Conservation (phyloP, 1,140 invertebrate genomes). For the Lucilia cuprina region DNA sequence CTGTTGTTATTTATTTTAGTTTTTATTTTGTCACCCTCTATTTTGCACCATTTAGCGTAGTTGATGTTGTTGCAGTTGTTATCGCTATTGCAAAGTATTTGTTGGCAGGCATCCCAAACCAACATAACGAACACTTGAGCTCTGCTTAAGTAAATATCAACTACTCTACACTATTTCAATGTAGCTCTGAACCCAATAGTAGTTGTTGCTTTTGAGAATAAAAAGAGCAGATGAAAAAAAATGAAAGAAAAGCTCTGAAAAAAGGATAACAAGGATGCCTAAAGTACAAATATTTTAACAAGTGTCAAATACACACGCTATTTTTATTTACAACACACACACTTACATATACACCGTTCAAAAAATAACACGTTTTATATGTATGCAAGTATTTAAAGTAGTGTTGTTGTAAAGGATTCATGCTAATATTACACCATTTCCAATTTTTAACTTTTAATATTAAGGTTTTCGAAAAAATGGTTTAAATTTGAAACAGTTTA, state of each 20-base stretch:
- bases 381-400: background rate
- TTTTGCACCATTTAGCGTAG: background rate
- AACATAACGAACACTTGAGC: background rate
- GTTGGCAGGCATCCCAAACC: background rate
- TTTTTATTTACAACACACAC: background rate
- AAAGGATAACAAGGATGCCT: slow-evolving; percentile 40
- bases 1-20: background rate
- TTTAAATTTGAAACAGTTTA: too few relatives aligned
- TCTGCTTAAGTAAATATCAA: background rate
- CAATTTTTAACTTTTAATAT: background rate
- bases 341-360: background rate
- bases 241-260: slow-evolving; percentile 23
- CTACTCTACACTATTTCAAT: background rate
- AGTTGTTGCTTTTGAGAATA: background rate
- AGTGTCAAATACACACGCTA: slow-evolving; percentile 46
- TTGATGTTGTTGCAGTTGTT: too few relatives aligned
- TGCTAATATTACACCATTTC: background rate
- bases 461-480: too few relatives aligned
- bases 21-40: background rate
- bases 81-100: too few relatives aligned
- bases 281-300: slow-evolving; percentile 46
- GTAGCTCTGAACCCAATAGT: background rate
- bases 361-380: background rate
- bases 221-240: background rate
- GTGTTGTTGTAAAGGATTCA: background rate